These are phyloP conservation scores for Amia ocellicauda DNA, from an alignment of 2,113 vertebrate species.

Conservation along the genomic window DNA sequence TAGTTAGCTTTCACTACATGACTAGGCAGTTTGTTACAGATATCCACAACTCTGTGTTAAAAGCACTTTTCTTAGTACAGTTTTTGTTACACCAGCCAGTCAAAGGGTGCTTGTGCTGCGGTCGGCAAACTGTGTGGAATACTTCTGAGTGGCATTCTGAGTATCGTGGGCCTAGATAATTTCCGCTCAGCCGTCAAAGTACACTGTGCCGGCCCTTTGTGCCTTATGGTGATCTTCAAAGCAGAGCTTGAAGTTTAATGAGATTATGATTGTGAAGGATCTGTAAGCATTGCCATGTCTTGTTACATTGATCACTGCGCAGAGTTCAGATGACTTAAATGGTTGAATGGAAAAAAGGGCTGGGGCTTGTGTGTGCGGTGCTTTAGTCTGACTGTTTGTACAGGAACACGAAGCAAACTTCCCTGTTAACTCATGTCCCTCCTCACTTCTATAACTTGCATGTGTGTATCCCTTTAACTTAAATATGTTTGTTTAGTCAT, in stretches of 20 bases:
- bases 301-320: conserved; percentile 21
- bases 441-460: conserved; percentile 13
- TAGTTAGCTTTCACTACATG: too few species aligned
- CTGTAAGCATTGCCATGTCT: conserved; percentile 37
- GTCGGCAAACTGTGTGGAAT: too few species aligned
- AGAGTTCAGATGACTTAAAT: conserved; percentile 42
- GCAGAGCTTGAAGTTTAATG: conserved; percentile 54
- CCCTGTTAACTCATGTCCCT: conserved; percentile 32
- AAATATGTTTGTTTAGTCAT: conserved; percentile 26
- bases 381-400: conserved; percentile 47
- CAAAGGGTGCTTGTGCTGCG: too few species aligned
- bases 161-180: not conserved
- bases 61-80: too few species aligned
- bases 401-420: conserved; percentile 29
- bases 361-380: conserved; percentile 35
- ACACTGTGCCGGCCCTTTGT: conserved; percentile 13
- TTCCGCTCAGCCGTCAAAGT: not conserved
- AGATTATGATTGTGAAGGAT: conserved; percentile 55
- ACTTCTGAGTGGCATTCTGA: too few species aligned
- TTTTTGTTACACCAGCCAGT: too few species aligned
- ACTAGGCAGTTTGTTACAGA: too few species aligned
- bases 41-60: too few species aligned
- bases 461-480: conserved; percentile 10
- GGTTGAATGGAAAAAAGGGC: conserved; percentile 37
- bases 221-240: conserved; percentile 50